Evolutionary conservation across 2,797 vertebrate species (phyloP).

Genomic region (Octomys mimax): DNA sequence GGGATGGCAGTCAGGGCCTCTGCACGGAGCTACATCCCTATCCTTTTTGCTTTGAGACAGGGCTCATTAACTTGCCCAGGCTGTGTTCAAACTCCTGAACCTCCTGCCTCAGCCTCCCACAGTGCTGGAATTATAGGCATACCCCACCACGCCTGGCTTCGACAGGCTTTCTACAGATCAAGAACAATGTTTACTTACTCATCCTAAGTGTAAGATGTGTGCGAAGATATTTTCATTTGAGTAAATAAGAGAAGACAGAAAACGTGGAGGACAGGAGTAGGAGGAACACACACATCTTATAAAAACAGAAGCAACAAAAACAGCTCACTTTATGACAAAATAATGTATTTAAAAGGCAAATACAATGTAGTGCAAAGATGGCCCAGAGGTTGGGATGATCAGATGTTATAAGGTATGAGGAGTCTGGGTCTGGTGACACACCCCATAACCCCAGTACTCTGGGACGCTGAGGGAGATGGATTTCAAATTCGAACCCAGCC

Average conservation of each 20-base stretch:
- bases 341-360: constrained; percentile 47
- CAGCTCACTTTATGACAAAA: neutral
- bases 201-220: constrained; percentile 22
- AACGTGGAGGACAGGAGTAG: neutral
- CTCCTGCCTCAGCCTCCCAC: neutral
- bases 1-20: neutral
- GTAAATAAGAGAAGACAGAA: neutral
- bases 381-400: neutral
- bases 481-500: too few relatives aligned
- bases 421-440: neutral
- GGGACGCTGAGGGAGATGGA: too few relatives aligned
- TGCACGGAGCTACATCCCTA: neutral
- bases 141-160: neutral
- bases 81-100: neutral
- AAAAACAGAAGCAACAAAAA: neutral
- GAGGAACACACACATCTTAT: neutral
- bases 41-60: neutral
- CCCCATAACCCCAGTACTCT: neutral
- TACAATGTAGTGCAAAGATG: neutral
- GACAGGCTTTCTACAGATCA: constrained; percentile 11
- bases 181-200: constrained; percentile 10
- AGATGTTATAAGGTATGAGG: constrained; percentile 35
- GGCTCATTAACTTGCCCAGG: neutral
- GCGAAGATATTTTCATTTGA: constrained; percentile 45
- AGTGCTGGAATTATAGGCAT: neutral